These are phyloP conservation scores for Sebastes paucispinis DNA, from an alignment of 2,797 vertebrate species.

Conservation along the genomic window DNA sequence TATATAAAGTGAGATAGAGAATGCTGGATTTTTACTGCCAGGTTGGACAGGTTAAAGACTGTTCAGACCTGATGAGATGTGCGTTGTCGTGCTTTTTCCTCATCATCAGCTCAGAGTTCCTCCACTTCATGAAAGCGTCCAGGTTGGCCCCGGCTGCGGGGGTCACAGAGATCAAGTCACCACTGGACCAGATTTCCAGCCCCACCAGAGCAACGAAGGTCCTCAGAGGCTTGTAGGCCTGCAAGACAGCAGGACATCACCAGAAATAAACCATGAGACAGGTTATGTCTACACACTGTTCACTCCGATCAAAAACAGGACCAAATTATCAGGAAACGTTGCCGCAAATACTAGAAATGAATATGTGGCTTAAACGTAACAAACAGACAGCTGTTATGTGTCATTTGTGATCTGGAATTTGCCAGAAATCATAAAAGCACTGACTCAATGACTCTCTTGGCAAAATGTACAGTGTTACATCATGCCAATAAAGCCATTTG, in stretches of 20 bases:
- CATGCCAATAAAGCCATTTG: no score
- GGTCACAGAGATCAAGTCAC: constrained; percentile 80
- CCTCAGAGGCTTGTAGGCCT: constrained; percentile 90
- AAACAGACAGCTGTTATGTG: not conserved
- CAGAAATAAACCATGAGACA: not conserved
- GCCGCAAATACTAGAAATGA: no score
- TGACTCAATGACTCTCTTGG: no score
- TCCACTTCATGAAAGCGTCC: constrained; percentile 85
- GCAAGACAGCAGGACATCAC: not conserved
- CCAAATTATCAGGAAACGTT: not conserved
- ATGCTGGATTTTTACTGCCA: no score
- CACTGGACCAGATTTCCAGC: constrained; percentile 87
- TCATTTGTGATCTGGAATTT: not conserved
- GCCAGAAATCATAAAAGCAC: no score
- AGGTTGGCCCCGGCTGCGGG: constrained; percentile 77
- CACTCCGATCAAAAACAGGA: not conserved
- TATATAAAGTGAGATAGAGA: not conserved
- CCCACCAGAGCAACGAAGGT: constrained; percentile 88
- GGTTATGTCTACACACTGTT: no score
- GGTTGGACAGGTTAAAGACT: not conserved
- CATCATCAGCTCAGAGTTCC: constrained; percentile 66
- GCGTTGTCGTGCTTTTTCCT: constrained; percentile 87
- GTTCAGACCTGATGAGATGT: constrained; percentile 90
- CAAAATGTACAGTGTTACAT: no score
- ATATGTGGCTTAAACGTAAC: no score